Evolutionary conservation across 2,113 vertebrate genomes (phyloP).

Genomic region (Osmerus mordax): DNA sequence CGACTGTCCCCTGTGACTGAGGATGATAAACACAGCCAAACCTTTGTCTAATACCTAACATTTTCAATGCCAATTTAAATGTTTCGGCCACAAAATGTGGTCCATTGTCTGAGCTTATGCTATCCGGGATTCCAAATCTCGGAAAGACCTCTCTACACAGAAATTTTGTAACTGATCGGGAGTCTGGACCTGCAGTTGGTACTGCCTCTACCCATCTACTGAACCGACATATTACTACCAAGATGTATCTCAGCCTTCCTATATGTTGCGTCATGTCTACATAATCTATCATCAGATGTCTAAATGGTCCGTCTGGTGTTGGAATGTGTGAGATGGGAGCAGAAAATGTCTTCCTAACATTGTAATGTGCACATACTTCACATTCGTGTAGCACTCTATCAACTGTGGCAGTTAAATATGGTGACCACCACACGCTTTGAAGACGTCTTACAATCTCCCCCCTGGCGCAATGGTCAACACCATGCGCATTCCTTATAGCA

Average conservation of each 20-base stretch:
- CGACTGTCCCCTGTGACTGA: not conserved
- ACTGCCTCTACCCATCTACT: conserved; percentile 12
- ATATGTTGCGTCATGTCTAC: not conserved
- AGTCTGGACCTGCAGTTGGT: not conserved
- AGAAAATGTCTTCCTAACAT: too few relatives aligned
- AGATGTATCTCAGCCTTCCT: too few relatives aligned
- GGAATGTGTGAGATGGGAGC: not conserved
- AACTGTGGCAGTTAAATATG: too few relatives aligned
- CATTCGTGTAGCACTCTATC: too few relatives aligned
- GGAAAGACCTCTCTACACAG: not conserved
- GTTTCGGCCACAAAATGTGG: not conserved
- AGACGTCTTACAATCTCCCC: too few relatives aligned
- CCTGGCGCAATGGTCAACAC: too few relatives aligned
- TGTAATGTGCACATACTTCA: too few relatives aligned
- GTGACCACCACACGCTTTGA: too few relatives aligned
- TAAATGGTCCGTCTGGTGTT: not conserved
- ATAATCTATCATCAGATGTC: conserved; percentile 1
- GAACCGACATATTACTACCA: not conserved
- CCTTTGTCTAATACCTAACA: not conserved
- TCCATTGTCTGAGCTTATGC: too few relatives aligned
- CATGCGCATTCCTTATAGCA: too few relatives aligned
- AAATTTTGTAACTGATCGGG: not conserved
- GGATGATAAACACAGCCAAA: not conserved
- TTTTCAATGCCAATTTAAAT: not conserved
- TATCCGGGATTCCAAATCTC: too few relatives aligned